phyloP scores from a whole-genome alignment of 2,888 invertebrate species.

The Salticus scenicus region DNA sequence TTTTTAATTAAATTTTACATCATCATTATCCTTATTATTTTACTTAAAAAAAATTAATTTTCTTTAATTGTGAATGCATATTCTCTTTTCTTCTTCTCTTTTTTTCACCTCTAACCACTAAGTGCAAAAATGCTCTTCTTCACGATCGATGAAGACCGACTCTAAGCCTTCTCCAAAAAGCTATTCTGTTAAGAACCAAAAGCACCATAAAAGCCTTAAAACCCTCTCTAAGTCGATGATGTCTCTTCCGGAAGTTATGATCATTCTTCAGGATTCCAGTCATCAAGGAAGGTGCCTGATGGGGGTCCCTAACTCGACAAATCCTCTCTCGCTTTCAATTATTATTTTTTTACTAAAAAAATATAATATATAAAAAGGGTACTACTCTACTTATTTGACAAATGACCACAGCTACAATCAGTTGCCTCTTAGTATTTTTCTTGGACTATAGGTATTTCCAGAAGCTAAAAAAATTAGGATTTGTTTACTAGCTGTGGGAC shows the following conservation, averaged over 20 bases:
- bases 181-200: constrained; percentile 19
- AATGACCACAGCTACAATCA: constrained; percentile 2
- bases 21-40: too few species aligned
- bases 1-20: too few species aligned
- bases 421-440: constrained; percentile 7
- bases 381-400: background rate
- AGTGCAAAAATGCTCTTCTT: background rate
- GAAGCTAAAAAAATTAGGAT: constrained; percentile 33
- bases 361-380: background rate
- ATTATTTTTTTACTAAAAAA: background rate
- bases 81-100: too few species aligned
- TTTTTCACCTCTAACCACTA: background rate
- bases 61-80: too few species aligned
- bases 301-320: background rate
- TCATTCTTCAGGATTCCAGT: constrained; percentile 66
- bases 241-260: constrained; percentile 54
- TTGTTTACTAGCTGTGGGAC: constrained; percentile 51
- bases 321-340: too few species aligned
- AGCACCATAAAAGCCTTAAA: constrained; percentile 17
- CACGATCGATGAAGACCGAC: background rate
- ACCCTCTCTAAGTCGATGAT: background rate
- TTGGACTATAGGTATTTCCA: background rate
- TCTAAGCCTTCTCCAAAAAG: constrained; percentile 12
- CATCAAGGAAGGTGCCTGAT: constrained; percentile 22
- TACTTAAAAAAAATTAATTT: too few species aligned